These are phyloP conservation scores for Galeruca laticollis DNA, from an alignment of 2,888 invertebrate genomes.

Conservation along the genomic window DNA sequence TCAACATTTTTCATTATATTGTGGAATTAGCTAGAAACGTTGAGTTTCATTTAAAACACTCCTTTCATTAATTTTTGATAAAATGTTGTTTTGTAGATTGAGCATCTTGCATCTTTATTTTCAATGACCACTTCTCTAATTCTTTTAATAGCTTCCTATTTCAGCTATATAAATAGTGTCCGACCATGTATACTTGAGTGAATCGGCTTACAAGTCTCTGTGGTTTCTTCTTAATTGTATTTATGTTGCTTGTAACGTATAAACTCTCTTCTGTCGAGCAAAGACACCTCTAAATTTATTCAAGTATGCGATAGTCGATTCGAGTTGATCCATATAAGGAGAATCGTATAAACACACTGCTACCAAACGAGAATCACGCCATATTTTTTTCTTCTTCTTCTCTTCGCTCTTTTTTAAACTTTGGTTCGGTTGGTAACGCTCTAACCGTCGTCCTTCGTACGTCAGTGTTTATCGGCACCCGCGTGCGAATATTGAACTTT, in stretches of 20 bases:
- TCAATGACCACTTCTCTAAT: too few relatives aligned
- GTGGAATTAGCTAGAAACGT: too few relatives aligned
- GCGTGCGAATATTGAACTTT: slow-evolving; percentile 19
- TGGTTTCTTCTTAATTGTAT: slow-evolving; percentile 33
- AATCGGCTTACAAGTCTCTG: slow-evolving; percentile 7
- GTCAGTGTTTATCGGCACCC: slow-evolving; percentile 24
- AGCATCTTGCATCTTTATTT: too few relatives aligned
- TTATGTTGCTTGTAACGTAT: slow-evolving; percentile 31
- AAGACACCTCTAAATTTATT: slow-evolving; percentile 39
- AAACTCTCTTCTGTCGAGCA: slow-evolving; percentile 31
- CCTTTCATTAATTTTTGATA: too few relatives aligned
- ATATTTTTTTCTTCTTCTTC: slow-evolving; percentile 25
- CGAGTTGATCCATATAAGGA: slow-evolving; percentile 40
- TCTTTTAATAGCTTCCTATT: not conserved
- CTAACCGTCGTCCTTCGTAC: not conserved
- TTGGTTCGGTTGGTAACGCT: slow-evolving; percentile 29
- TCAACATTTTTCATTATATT: too few relatives aligned
- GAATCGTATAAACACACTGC: slow-evolving; percentile 28
- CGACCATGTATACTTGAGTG: not conserved
- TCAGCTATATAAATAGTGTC: not conserved
- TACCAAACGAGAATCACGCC: slow-evolving; percentile 39
- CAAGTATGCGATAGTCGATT: slow-evolving; percentile 32
- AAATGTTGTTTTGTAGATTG: too few relatives aligned
- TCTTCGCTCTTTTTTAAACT: slow-evolving; percentile 10
- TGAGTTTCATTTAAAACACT: too few relatives aligned